Base-by-base conservation (phyloP, 1,140 invertebrate species). In the Coboldia fuscipes region DNA sequence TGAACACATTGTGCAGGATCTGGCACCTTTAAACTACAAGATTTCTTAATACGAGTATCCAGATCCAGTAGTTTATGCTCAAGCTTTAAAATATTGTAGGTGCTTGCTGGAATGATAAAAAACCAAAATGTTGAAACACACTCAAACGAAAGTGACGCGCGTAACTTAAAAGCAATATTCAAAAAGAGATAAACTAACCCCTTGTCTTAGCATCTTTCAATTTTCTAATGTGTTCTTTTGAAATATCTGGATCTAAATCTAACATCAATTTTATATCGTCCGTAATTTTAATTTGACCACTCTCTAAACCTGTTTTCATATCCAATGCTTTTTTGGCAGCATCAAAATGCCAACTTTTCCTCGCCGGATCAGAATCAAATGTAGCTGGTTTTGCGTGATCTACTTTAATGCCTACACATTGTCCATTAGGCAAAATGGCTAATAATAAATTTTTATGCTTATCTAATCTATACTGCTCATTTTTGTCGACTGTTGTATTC, bases 1-100 rank as follows among this genome's bases (percentile, higher is more conserved):
- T 66, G 59, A 12, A 77, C 48, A 51, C 71, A 73, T 27, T 62
- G 39, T 17, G 75, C 68, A 1, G 66, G 61, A 47, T 80, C 66
- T 1, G 75, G 74, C 26, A 63, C 55, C 34, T 71, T 65, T 12
- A 76, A 44, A 17, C 65, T 62, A 12, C 80, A 47, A 40, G 66
- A n/a, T n/a, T n/a, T n/a, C n/a, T n/a, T n/a, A n/a, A n/a, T n/a
- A n/a, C n/a, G n/a, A n/a, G n/a, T n/a, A n/a, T n/a, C n/a, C n/a
- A n/a, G n/a, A n/a, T n/a, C n/a, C n/a, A n/a, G n/a, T n/a, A n/a
- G n/a, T n/a, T n/a, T n/a, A n/a, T n/a, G n/a, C n/a, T n/a, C n/a
- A n/a, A n/a, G n/a, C n/a, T n/a, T n/a, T n/a, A n/a, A n/a, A n/a
- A n/a, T n/a, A n/a, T n/a, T n/a, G n/a, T n/a, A n/a, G n/a, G n/a